phyloP scores from a whole-genome alignment of 2,888 invertebrate genomes.

The Tortricodes alternella region DNA sequence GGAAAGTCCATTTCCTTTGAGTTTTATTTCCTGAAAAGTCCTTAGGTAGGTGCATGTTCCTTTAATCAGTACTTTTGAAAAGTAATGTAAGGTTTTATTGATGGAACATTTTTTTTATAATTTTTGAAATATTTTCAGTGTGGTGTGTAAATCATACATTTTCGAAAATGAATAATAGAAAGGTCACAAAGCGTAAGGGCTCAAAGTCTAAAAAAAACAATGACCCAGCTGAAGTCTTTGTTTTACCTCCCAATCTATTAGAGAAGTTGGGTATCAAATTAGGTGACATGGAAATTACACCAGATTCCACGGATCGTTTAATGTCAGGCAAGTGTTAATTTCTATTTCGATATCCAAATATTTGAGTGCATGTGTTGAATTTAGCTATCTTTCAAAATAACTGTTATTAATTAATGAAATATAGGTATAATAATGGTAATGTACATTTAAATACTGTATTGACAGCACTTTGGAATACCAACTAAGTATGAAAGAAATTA shows the following conservation, averaged over 20 bases:
- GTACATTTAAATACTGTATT: too few relatives aligned
- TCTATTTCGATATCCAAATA: not conserved
- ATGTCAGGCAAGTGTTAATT: conserved; percentile 18
- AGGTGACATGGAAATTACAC: conserved; percentile 40
- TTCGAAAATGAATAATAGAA: conserved; percentile 25
- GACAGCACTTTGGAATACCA: too few relatives aligned
- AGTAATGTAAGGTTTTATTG: too few relatives aligned
- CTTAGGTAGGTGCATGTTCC: too few relatives aligned
- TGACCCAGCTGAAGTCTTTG: conserved; percentile 57
- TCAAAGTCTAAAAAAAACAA: conserved; percentile 32
- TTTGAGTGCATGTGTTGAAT: not conserved
- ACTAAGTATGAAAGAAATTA: not conserved
- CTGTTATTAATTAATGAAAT: too few relatives aligned
- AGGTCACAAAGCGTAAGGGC: conserved; percentile 31
- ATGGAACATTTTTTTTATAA: too few relatives aligned
- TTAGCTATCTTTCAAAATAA: not conserved
- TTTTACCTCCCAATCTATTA: conserved; percentile 70
- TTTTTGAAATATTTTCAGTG: conserved; percentile 6
- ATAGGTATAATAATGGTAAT: too few relatives aligned
- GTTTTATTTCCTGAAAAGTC: too few relatives aligned
- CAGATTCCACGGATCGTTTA: conserved; percentile 31
- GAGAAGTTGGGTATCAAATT: conserved; percentile 72
- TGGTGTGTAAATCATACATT: not conserved
- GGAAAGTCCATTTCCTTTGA: too few relatives aligned
- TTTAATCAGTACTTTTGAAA: too few relatives aligned